Conservation (phyloP, 1,140 invertebrate genomes). For the Maniola jurtina region DNA sequence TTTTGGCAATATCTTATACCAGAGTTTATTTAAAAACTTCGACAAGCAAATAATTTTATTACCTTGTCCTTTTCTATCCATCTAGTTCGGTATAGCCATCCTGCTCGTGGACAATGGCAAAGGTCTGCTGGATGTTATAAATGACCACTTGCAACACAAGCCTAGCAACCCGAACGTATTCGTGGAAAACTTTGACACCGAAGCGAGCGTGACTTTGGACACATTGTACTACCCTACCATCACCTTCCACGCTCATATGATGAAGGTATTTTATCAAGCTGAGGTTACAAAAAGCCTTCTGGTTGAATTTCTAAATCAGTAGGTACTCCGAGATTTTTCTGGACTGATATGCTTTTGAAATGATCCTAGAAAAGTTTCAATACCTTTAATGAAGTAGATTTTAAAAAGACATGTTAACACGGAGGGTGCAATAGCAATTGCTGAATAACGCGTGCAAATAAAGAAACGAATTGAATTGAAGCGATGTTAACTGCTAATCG, state of each 20-base stretch:
- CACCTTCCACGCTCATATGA: slow-evolving; percentile 62
- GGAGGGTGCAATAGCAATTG: no score
- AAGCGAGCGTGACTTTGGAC: slow-evolving; percentile 73
- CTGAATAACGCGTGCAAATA: no score
- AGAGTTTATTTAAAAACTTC: no score
- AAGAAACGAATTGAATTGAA: no score
- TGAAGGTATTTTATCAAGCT: slow-evolving; percentile 54
- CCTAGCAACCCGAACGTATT: slow-evolving; percentile 45
- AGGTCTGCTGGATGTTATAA: slow-evolving; percentile 65
- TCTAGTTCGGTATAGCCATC: slow-evolving; percentile 79
- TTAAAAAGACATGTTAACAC: no score
- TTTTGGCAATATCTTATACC: no score
- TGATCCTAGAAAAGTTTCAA: no score
- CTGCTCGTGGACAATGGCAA: slow-evolving; percentile 77
- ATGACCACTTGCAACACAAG: slow-evolving; percentile 50
- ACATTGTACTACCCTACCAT: slow-evolving; percentile 83
- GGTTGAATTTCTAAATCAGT: no score
- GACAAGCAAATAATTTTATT: not conserved
- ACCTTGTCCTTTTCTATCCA: not conserved
- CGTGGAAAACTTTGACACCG: slow-evolving; percentile 72
- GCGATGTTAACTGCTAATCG: no score
- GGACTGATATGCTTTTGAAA: no score
- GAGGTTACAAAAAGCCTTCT: not conserved
- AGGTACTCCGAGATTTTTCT: no score
- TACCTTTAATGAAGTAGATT: no score